These are phyloP conservation scores for Stegostoma tigrinum DNA, from an alignment of 2,113 vertebrate genomes.

Conservation along the genomic window DNA sequence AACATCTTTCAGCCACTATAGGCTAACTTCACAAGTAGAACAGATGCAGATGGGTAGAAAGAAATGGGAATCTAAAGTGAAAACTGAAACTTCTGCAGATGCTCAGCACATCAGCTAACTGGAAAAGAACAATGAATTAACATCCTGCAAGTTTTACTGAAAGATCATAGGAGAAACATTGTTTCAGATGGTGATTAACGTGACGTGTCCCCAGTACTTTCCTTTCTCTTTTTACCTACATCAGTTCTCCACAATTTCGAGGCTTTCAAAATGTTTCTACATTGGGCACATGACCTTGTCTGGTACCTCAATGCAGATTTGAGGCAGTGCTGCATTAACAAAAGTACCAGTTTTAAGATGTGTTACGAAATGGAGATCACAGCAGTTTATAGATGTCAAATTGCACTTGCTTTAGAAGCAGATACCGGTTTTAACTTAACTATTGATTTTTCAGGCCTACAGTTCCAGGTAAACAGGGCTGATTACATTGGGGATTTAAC, in stretches of 20 bases:
- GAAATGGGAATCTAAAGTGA: not conserved
- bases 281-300: not conserved
- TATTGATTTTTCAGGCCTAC: not conserved
- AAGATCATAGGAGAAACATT: not conserved
- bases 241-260: not conserved
- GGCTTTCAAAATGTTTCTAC: not conserved
- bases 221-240: not conserved
- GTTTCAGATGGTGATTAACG: not conserved
- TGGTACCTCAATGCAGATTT: not conserved
- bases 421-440: not conserved
- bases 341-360: not conserved
- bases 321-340: not conserved
- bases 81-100: not conserved
- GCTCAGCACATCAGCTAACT: not conserved
- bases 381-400: not conserved
- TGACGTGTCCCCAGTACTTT: not conserved
- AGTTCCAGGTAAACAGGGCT: not conserved
- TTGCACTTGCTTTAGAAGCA: not conserved
- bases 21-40: not conserved
- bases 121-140: constrained; percentile 39
- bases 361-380: not conserved
- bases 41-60: not conserved
- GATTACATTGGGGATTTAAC: not conserved
- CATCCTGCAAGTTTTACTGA: not conserved
- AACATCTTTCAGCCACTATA: not conserved